Evolutionary conservation across 1,140 invertebrate species (phyloP).

Genomic region (Drosophila rhopaloa): DNA sequence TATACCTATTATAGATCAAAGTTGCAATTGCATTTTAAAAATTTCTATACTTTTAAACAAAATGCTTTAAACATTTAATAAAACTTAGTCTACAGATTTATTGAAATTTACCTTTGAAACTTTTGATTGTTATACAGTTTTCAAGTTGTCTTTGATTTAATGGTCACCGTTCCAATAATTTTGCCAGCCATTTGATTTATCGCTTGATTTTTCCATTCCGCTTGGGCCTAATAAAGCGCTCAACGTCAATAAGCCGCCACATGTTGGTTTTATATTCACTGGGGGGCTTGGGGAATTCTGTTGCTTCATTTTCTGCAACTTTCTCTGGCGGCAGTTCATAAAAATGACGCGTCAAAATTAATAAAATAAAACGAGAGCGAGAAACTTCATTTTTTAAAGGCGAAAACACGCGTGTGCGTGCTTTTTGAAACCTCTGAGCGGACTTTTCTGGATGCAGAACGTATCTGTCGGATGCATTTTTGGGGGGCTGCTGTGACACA

Average conservation of each 20-base stretch:
- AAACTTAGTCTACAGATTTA: no score
- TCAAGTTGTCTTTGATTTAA: background rate
- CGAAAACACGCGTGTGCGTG: constrained; percentile 72
- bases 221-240: constrained; percentile 68
- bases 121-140: background rate
- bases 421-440: constrained; percentile 28
- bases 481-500: constrained; percentile 59
- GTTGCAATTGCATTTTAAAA: no score
- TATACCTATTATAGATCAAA: no score
- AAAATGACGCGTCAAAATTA: constrained; percentile 57
- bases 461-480: constrained; percentile 77
- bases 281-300: constrained; percentile 19
- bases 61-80: no score
- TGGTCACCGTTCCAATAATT: background rate
- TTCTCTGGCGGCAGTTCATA: constrained; percentile 42
- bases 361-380: constrained; percentile 51
- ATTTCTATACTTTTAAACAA: no score
- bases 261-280: constrained; percentile 39
- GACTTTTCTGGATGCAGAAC: constrained; percentile 34
- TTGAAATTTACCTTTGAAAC: no score
- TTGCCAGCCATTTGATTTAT: constrained; percentile 37
- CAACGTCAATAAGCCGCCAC: constrained; percentile 60
- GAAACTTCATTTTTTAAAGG: constrained; percentile 43
- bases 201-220: constrained; percentile 26
- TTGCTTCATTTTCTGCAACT: constrained; percentile 29